Conservation (phyloP, 2,113 vertebrate genomes). For the Heloderma charlesbogerti region DNA sequence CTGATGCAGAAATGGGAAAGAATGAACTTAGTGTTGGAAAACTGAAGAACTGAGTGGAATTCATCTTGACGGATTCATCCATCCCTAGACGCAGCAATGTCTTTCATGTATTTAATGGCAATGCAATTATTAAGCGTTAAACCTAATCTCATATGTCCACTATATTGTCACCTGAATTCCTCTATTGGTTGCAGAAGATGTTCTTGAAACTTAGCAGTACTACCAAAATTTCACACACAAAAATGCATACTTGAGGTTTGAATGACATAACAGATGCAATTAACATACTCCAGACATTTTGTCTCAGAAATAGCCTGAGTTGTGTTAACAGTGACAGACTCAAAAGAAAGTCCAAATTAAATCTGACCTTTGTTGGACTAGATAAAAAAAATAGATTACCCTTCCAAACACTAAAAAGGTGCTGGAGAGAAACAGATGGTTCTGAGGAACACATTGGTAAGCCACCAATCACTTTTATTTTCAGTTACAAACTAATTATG, state of each 20-base stretch:
- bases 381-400: constrained; percentile 46
- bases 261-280: background rate
- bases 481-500: constrained; percentile 63
- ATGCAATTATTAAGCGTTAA: background rate
- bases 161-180: background rate
- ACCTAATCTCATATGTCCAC: background rate
- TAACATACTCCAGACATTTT: constrained; percentile 28
- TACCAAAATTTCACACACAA: background rate
- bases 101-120: background rate
- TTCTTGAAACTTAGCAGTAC: background rate
- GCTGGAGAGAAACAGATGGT: constrained; percentile 60
- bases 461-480: constrained; percentile 65
- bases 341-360: constrained; percentile 52
- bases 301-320: constrained; percentile 17
- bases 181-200: background rate
- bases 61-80: background rate
- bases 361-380: constrained; percentile 54
- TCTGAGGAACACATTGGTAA: constrained; percentile 55
- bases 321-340: constrained; percentile 12
- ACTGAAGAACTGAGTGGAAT: no score
- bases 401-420: constrained; percentile 52
- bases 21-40: no score
- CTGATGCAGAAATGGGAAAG: no score
- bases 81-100: background rate
- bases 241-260: background rate